These are phyloP conservation scores for Dicyrtomina minuta DNA, from an alignment of 2,888 invertebrate species.

Conservation along the genomic window DNA sequence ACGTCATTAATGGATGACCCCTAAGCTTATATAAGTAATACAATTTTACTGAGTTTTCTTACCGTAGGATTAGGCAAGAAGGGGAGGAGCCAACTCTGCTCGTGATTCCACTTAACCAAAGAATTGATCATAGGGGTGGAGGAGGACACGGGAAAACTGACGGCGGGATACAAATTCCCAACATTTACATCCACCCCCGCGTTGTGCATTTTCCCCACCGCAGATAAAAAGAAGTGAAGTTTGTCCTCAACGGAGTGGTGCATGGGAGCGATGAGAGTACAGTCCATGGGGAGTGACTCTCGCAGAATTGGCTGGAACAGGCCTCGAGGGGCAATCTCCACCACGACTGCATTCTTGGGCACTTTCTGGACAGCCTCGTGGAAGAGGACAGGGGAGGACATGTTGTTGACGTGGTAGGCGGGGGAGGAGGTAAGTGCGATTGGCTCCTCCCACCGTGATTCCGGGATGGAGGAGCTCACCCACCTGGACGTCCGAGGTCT, in stretches of 20 bases:
- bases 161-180: slow-evolving; percentile 72
- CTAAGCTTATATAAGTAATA: too few relatives aligned
- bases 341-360: slow-evolving; percentile 61
- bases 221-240: slow-evolving; percentile 26
- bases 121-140: slow-evolving; percentile 84
- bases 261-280: slow-evolving; percentile 24
- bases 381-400: slow-evolving; percentile 72
- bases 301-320: slow-evolving; percentile 63
- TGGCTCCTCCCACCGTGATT: slow-evolving; percentile 69
- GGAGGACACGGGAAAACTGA: slow-evolving; percentile 79
- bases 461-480: slow-evolving; percentile 81
- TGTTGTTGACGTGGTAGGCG: slow-evolving; percentile 85
- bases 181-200: slow-evolving; percentile 74
- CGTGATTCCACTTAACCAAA: slow-evolving; percentile 84
- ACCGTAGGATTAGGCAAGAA: slow-evolving; percentile 62
- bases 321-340: slow-evolving; percentile 64
- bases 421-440: slow-evolving; percentile 71
- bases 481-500: slow-evolving; percentile 69
- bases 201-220: slow-evolving; percentile 65
- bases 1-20: too few relatives aligned
- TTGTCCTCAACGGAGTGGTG: slow-evolving; percentile 31
- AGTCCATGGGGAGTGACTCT: slow-evolving; percentile 57
- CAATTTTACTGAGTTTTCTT: too few relatives aligned
- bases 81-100: slow-evolving; percentile 57
- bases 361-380: slow-evolving; percentile 61